These are phyloP conservation scores for Enteromius treurensis DNA, from an alignment of 2,797 vertebrate species.

Conservation along the genomic window DNA sequence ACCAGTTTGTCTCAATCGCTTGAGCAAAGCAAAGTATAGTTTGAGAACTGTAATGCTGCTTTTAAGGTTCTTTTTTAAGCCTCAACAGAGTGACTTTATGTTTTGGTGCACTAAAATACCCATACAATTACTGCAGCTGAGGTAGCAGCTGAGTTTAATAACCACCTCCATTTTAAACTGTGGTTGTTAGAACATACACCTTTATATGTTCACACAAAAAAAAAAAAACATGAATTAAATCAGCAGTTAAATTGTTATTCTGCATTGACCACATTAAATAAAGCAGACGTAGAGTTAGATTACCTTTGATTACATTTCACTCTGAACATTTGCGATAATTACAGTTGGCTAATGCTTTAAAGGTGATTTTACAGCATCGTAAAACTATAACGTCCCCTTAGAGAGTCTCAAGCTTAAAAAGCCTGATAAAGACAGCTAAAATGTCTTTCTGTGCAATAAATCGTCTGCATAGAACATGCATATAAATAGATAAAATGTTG, in stretches of 20 bases:
- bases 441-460: neutral
- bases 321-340: slow-evolving; percentile 74
- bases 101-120: slow-evolving; percentile 5
- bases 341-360: slow-evolving; percentile 61
- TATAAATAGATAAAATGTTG: neutral
- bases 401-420: neutral
- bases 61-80: slow-evolving; percentile 11
- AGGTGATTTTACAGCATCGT: slow-evolving; percentile 65
- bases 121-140: slow-evolving; percentile 19
- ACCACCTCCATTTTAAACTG: slow-evolving; percentile 31
- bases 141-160: slow-evolving; percentile 39
- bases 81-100: slow-evolving; percentile 6
- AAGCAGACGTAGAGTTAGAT: slow-evolving; percentile 53
- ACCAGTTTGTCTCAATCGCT: neutral
- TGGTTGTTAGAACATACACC: neutral
- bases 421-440: neutral
- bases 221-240: slow-evolving; percentile 24
- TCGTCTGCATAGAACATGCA: neutral
- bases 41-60: neutral
- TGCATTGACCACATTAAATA: slow-evolving; percentile 50
- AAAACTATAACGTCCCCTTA: slow-evolving; percentile 41
- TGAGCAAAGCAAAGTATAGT: neutral
- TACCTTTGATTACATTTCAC: slow-evolving; percentile 67
- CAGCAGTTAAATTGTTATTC: neutral
- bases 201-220: neutral